Base-by-base conservation (phyloP, 1,140 invertebrate species). In the Reticulitermes speratus region DNA sequence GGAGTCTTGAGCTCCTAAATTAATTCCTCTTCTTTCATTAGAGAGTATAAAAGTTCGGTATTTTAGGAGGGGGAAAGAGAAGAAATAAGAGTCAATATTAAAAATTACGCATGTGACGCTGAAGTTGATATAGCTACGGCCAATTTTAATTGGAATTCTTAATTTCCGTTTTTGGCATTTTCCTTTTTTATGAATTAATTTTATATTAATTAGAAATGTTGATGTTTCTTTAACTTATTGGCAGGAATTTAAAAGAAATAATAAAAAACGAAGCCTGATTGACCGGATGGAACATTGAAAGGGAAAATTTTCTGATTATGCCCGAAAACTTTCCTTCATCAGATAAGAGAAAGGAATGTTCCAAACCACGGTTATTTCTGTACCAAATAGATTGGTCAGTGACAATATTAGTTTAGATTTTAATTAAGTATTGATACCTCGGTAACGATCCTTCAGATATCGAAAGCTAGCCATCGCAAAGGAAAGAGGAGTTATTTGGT, bases 91-190 rank as follows among this genome's bases (percentile, higher is more conserved):
- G n/a, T 3, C n/a, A 75, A 30, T n/a, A 75, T 75, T 75, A 75
- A 75, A 75, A 75, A 75, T 25, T 2, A 25, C 8, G 11, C 65
- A 75, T 30, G 65, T 75, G 65, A 75, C 65, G 65, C 7, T 75
- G n/a, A 14, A n/a, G 9, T 8, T 75, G n/a, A 75, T 7, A 30
- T 6, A 75, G 30, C 25, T n/a, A n/a, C 65, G 65, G 65, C n/a
- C 65, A 75, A 30, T 75, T 75, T 75, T 75, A 75, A 75, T 75
- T 75, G 65, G 65, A 75, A 75, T 75, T 75, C n/a, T 75, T 75
- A n/a, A 75, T 75, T 55, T 30, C 65, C n/a, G 25, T 30, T 75
- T 30, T 75, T 16, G 65, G n/a, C n/a, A 8, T 75, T 75, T 69
- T 75, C 65, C 16, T 25, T n/a, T 75, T 75, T 75, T 75, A 75